These are phyloP conservation scores for Pteromalus puparum DNA, from an alignment of 1,140 invertebrate genomes.

Conservation along the genomic window DNA sequence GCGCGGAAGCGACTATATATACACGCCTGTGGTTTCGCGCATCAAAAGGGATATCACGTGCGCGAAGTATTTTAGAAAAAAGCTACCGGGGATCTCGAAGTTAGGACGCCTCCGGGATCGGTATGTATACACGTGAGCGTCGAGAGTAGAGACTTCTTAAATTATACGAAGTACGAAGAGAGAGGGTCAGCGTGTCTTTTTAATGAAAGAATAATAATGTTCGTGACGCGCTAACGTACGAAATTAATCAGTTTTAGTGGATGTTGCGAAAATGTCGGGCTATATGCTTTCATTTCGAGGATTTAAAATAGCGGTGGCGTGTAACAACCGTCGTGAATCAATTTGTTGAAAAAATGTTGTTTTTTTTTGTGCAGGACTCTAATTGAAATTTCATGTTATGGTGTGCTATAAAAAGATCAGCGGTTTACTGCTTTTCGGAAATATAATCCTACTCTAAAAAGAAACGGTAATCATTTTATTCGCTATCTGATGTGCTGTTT, in stretches of 20 bases:
- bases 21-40: not conserved
- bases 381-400: constrained; percentile 60
- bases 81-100: constrained; percentile 53
- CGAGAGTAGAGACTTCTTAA: not conserved
- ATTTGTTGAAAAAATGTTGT: too few species aligned
- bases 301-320: not conserved
- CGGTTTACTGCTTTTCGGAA: too few species aligned
- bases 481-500: too few species aligned
- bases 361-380: not conserved
- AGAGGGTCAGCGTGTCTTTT: not conserved
- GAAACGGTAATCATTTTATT: too few species aligned
- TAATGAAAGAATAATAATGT: not conserved
- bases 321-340: not conserved
- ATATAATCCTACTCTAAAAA: too few species aligned
- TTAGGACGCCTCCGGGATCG: constrained; percentile 53
- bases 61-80: constrained; percentile 55
- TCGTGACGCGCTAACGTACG: too few species aligned
- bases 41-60: constrained; percentile 60
- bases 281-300: too few species aligned
- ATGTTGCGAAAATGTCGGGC: too few species aligned
- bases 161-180: too few species aligned
- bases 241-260: not conserved
- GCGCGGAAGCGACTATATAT: not conserved
- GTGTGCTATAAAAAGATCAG: too few species aligned
- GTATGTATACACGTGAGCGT: constrained; percentile 26